Percentiles rank a stretch among this genome's conserved stretches.
Conservation (phyloP, 2,888 invertebrate species). For the Dolomedes plantarius region DNA sequence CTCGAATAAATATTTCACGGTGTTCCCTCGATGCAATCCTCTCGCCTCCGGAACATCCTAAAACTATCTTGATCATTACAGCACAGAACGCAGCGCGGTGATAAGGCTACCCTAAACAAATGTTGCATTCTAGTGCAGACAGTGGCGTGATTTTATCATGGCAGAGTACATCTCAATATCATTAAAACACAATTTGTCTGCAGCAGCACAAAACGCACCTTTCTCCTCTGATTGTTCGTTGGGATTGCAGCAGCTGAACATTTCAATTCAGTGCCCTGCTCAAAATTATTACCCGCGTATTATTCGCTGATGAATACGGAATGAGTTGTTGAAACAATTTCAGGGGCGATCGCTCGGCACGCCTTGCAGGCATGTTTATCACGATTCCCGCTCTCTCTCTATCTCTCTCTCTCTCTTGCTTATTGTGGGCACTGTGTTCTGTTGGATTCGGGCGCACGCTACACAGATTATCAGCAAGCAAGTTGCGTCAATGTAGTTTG, state of each 20-base stretch:
- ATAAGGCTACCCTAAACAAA: conserved; percentile 5
- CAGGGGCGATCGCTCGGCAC: conserved; percentile 46
- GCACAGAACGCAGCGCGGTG: not conserved
- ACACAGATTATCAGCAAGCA: conserved; percentile 10
- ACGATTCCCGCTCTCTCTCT: conserved; percentile 11
- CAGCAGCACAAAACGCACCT: not conserved
- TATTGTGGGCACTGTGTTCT: conserved; percentile 16
- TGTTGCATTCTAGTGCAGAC: not conserved
- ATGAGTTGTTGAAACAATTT: conserved; percentile 71
- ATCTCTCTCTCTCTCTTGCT: conserved; percentile 42
- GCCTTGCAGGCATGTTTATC: conserved; percentile 34
- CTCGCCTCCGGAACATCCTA: not conserved
- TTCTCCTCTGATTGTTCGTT: conserved; percentile 57
- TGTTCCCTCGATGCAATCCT: not conserved
- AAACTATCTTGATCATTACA: conserved; percentile 14
- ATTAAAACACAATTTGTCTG: conserved; percentile 70
- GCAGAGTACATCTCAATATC: conserved; percentile 59
- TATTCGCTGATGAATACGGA: conserved; percentile 69
- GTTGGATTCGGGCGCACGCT: not conserved
- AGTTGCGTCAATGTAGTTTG: not conserved
- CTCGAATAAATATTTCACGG: not conserved
- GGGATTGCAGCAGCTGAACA: conserved; percentile 67
- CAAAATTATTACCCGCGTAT: conserved; percentile 70
- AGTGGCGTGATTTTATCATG: conserved; percentile 56
- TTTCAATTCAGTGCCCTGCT: conserved; percentile 62